A percentile compares a stretch with the other conserved stretches of the same genome.
Evolutionary conservation across 2,113 vertebrate species (phyloP).

Genomic region (Notarius quadriscutis): DNA sequence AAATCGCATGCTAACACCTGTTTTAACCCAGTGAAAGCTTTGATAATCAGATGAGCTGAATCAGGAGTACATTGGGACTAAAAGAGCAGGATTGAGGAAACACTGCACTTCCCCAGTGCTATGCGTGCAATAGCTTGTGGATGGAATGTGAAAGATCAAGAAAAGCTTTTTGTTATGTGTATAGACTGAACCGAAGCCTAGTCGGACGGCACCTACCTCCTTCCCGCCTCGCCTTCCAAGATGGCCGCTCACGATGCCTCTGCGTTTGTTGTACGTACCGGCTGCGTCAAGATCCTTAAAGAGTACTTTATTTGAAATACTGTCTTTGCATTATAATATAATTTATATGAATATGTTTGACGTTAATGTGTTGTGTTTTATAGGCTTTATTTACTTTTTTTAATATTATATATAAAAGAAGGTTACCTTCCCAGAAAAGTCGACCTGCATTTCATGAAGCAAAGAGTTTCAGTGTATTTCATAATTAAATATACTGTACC

Average conservation of each 20-base stretch:
- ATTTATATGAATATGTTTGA: conserved; percentile 90
- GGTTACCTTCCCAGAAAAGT: conserved; percentile 7
- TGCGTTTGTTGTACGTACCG: conserved; percentile 85
- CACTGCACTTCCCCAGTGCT: conserved; percentile 49
- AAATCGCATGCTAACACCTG: not conserved
- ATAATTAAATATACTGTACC: not conserved
- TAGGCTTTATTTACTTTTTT: conserved; percentile 67
- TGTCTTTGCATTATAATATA: conserved; percentile 77
- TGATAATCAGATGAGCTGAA: not conserved
- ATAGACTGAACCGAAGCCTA: conserved; percentile 72
- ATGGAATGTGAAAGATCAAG: conserved; percentile 66
- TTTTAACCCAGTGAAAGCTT: not conserved
- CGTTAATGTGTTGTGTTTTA: conserved; percentile 67
- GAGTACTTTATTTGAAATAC: conserved; percentile 78
- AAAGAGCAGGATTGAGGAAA: not conserved
- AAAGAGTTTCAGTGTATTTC: not conserved
- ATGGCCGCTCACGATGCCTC: conserved; percentile 74
- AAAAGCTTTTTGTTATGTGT: conserved; percentile 62
- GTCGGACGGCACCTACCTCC: conserved; percentile 93
- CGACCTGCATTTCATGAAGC: conserved; percentile 12
- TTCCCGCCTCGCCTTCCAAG: conserved; percentile 72
- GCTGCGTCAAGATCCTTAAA: conserved; percentile 88
- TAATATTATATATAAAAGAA: conserved; percentile 59
- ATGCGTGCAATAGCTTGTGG: conserved; percentile 82
- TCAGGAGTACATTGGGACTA: not conserved